Evolutionary conservation across 1,140 invertebrate species (phyloP).

Genomic region (Camponotus pennsylvanicus): DNA sequence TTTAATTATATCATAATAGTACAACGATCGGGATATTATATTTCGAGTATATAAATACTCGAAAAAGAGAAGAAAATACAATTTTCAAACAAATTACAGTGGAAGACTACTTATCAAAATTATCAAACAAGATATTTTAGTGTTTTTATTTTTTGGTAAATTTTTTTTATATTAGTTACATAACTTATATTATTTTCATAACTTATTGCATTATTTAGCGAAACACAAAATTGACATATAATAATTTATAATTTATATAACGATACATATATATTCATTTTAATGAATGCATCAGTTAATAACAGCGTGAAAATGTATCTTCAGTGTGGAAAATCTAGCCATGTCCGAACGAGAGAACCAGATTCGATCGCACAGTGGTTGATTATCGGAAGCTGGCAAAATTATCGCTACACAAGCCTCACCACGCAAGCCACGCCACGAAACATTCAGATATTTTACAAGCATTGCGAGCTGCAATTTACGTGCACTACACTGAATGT

Average conservation of each 20-base stretch:
- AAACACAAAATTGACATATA: not conserved
- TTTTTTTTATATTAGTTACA: not conserved
- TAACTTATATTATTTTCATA: not conserved
- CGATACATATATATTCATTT: not conserved
- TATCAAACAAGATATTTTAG: not conserved
- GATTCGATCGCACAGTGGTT: not conserved
- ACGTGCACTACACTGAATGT: slow-evolving; percentile 45
- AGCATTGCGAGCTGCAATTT: slow-evolving; percentile 43
- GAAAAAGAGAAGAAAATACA: not conserved
- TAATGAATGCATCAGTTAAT: not conserved
- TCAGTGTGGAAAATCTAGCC: not conserved
- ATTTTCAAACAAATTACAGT: not conserved
- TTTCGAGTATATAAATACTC: not conserved
- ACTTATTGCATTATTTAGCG: not conserved
- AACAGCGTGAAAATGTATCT: slow-evolving; percentile 4
- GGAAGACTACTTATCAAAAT: not conserved
- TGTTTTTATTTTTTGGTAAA: not conserved
- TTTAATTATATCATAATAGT: not conserved
- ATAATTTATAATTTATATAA: not conserved
- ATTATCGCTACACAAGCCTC: slow-evolving; percentile 23
- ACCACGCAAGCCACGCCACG: slow-evolving; percentile 13
- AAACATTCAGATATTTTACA: slow-evolving; percentile 54
- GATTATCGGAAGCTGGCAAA: slow-evolving; percentile 33
- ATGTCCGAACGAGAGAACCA: not conserved
- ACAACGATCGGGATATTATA: not conserved